These are phyloP conservation scores for Epinotia brunnichana DNA, from an alignment of 2,888 invertebrate species.

Conservation along the genomic window DNA sequence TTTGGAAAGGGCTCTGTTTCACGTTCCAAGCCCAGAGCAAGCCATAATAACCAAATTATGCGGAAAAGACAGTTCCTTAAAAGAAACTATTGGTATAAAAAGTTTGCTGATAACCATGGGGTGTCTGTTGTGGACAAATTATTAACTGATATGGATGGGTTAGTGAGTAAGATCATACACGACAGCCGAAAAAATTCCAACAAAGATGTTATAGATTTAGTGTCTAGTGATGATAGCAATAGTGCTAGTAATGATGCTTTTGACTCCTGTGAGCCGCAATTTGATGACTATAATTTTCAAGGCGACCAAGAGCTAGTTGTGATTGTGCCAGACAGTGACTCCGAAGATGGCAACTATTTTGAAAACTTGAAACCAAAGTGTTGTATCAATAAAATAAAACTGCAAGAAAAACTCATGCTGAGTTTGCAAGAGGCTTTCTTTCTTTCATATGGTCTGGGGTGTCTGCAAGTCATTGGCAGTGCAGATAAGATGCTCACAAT, in stretches of 20 bases:
- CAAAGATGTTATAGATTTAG: conserved; percentile 75
- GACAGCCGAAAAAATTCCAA: conserved; percentile 58
- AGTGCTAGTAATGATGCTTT: conserved; percentile 53
- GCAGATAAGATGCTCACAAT: conserved; percentile 79
- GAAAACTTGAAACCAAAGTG: conserved; percentile 84
- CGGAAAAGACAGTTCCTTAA: conserved; percentile 85
- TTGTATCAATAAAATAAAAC: conserved; percentile 83
- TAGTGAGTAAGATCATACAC: conserved; percentile 62
- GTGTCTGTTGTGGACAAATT: conserved; percentile 58
- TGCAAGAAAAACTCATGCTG: conserved; percentile 87
- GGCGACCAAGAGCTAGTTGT: conserved; percentile 77
- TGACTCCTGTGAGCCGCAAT: conserved; percentile 40
- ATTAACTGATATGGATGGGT: conserved; percentile 64
- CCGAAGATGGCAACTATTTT: conserved; percentile 86
- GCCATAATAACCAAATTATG: conserved; percentile 76
- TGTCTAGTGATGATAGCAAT: conserved; percentile 74
- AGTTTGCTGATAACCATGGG: conserved; percentile 59
- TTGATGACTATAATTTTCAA: conserved; percentile 52
- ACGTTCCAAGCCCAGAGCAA: conserved; percentile 79
- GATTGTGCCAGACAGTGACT: conserved; percentile 86
- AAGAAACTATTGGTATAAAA: conserved; percentile 83
- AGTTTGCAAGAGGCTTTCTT: conserved; percentile 91
- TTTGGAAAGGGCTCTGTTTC: conserved; percentile 90
- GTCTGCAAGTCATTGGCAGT: conserved; percentile 85
- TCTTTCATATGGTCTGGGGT: conserved; percentile 86